Base-by-base conservation (phyloP, 2,888 invertebrate species). In the Idaea dimidiata region DNA sequence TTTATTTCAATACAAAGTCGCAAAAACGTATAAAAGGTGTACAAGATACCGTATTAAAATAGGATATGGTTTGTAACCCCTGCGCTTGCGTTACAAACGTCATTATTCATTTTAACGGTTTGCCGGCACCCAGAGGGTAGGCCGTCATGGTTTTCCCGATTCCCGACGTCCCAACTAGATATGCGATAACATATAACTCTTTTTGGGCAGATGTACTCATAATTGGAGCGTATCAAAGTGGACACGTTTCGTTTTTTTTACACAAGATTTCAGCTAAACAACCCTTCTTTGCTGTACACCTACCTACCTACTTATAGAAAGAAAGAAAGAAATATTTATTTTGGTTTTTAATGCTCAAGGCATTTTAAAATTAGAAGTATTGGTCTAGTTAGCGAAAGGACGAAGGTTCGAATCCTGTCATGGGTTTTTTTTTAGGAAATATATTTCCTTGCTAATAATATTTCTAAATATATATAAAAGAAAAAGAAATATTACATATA, bases 41-140 rank as follows among this genome's bases (percentile, higher is more conserved):
- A 7, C 8, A 14, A 43, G 43, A 14, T 43, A 10, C 43, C 43
- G 3, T 14, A 43, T 63, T 68, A 60, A 59, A 31, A 57, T 55
- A 5, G 1, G 3, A 53, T 8, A 62, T 70, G 80, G 85, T 89
- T 87, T 72, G 24, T 62, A 61, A 82, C 70, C 69, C 70, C 87
- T 82, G 83, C 24, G 59, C 70, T 86, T 82, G 83, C 24, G 59
- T 62, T 68, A 70, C 72, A 71, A 67, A 74, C 76, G 78, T 83
- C 83, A 89, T 91, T 87, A 88, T 77, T 91, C 89, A 92, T 89
- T 89, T 91, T 90, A 91, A 91, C 91, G 91, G 91, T 86, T 86
- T 77, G 75, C 78, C 78, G 81, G 85, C 84, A 86, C 83, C 87
- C 81, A 78, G 53, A 87, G 90, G 89, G 89, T 88, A 86, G 83